Conservation (phyloP, 2,113 vertebrate genomes). For the Gavialis gangeticus region DNA sequence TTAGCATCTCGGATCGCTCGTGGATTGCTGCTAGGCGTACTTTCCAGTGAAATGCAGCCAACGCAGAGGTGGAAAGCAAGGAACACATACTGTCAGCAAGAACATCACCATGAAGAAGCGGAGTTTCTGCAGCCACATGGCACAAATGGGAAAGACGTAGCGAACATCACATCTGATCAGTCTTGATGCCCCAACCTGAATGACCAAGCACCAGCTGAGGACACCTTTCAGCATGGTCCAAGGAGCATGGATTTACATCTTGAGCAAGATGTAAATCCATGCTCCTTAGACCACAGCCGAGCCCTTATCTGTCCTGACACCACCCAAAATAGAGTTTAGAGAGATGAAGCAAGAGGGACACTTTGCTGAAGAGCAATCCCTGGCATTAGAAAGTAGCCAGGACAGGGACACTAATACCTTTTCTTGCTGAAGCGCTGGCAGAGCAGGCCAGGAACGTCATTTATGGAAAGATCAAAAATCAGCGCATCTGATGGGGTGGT, state of each 20-base stretch:
- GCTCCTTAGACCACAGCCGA: too few relatives aligned
- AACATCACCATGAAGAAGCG: constrained; percentile 1
- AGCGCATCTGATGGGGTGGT: neutral
- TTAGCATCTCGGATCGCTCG: neutral
- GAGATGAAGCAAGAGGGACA: too few relatives aligned
- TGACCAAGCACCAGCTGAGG: too few relatives aligned
- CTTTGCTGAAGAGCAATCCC: neutral
- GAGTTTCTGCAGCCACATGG: neutral
- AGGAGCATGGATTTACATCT: too few relatives aligned
- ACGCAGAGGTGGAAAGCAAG: constrained; percentile 7
- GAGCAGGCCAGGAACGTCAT: neutral
- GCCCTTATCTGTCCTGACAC: too few relatives aligned
- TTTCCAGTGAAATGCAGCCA: constrained; percentile 5
- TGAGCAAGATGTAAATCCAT: too few relatives aligned
- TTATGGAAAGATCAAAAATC: neutral
- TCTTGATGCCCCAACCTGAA: too few relatives aligned
- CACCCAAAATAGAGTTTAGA: too few relatives aligned
- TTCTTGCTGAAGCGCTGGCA: neutral
- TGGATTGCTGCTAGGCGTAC: neutral
- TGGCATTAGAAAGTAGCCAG: neutral
- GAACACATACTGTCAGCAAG: neutral
- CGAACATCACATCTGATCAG: too few relatives aligned
- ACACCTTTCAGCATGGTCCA: too few relatives aligned
- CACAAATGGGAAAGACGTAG: too few relatives aligned
- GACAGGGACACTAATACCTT: neutral